phyloP scores from a whole-genome alignment of 1,140 invertebrate genomes.

The Drosophila triauraria region DNA sequence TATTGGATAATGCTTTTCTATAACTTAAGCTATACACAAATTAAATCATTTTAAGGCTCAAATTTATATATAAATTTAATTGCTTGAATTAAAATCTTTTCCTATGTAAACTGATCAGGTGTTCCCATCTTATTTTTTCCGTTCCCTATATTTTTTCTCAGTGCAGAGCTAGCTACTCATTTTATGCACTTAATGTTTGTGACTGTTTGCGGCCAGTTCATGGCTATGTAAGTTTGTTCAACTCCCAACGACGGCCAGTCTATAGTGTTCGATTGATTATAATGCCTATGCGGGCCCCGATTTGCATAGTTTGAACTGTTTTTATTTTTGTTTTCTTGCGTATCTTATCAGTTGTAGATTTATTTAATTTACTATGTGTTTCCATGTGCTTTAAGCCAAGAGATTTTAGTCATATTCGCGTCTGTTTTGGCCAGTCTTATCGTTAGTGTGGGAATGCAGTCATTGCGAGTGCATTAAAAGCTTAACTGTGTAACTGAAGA shows the following conservation, averaged over 20 bases:
- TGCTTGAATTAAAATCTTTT: not conserved
- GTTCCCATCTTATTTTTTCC: fast-evolving
- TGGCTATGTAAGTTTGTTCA: constrained; percentile 74
- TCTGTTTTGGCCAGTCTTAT: constrained; percentile 26
- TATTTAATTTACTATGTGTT: constrained; percentile 5
- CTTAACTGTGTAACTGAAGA: constrained; percentile 15
- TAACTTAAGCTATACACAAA: too few relatives aligned
- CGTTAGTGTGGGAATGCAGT: constrained; percentile 26
- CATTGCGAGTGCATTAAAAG: constrained; percentile 33
- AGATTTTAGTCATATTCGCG: constrained; percentile 4
- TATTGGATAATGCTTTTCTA: too few relatives aligned
- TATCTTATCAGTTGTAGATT: constrained; percentile 48
- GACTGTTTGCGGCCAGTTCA: constrained; percentile 64
- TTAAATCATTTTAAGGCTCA: not conserved
- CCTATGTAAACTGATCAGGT: not conserved
- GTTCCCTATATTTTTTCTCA: constrained; percentile 9
- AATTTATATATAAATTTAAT: not conserved
- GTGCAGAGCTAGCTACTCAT: constrained; percentile 29
- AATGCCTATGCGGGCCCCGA: constrained; percentile 57
- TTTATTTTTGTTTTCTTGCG: constrained; percentile 26
- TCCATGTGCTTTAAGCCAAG: constrained; percentile 6
- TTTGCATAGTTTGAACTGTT: constrained; percentile 63
- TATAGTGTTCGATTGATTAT: constrained; percentile 26
- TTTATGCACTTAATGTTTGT: constrained; percentile 30
- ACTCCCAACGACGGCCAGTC: constrained; percentile 32